Conservation (phyloP, 2,797 vertebrate species). For the Sebastes paucispinis region DNA sequence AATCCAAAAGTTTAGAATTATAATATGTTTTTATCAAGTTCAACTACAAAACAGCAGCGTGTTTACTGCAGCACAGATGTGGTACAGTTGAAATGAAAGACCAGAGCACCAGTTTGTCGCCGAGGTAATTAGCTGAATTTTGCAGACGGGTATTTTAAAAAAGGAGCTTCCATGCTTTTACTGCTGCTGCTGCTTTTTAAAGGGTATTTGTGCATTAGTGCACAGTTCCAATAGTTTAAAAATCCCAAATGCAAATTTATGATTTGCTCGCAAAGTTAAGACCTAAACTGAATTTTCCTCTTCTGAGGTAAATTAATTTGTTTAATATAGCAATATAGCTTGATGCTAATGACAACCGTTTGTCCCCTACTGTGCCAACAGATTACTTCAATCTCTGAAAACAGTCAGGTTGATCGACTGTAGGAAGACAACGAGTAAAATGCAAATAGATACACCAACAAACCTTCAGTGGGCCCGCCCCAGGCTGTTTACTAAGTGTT, state of each 20-base stretch:
- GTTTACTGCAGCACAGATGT: background rate
- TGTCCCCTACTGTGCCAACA: conserved; percentile 36
- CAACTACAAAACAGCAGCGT: no score
- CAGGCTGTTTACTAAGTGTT: conserved; percentile 22
- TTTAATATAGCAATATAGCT: background rate
- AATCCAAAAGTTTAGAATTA: background rate
- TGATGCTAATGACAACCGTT: conserved; percentile 11
- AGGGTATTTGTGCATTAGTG: background rate
- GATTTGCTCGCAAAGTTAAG: background rate
- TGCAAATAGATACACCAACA: conserved; percentile 20
- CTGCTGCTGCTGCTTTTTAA: background rate
- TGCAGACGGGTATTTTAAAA: background rate
- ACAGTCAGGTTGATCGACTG: conserved; percentile 15
- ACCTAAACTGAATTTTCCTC: background rate
- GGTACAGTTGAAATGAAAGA: background rate
- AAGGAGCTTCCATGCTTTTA: background rate
- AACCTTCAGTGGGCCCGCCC: background rate
- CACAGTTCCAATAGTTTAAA: background rate
- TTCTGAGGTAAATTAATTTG: background rate
- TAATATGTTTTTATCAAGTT: background rate
- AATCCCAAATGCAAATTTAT: background rate
- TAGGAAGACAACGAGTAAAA: conserved; percentile 15
- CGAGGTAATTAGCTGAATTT: background rate
- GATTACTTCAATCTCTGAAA: conserved; percentile 26
- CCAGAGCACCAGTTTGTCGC: background rate